These are phyloP conservation scores for Dipus sagitta DNA, from an alignment of 2,797 vertebrate species.

Conservation along the genomic window DNA sequence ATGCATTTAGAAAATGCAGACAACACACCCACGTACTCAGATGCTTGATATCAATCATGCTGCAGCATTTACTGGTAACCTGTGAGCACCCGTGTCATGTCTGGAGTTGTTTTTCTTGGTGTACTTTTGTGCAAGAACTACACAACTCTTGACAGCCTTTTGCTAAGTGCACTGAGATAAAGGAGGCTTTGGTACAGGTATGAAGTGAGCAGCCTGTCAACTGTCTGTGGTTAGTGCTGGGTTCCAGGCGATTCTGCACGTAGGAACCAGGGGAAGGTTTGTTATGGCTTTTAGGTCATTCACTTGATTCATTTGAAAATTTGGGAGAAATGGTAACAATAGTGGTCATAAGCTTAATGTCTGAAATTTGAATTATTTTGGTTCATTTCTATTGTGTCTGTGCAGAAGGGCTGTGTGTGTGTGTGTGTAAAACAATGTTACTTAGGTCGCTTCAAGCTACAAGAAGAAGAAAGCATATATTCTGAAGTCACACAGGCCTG, in stretches of 20 bases:
- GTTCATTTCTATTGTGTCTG: slow-evolving; percentile 35
- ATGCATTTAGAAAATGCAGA: neutral
- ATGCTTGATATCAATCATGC: neutral
- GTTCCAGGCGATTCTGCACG: neutral
- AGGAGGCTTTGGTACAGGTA: slow-evolving; percentile 40
- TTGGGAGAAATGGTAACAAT: slow-evolving; percentile 12
- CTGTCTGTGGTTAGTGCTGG: neutral
- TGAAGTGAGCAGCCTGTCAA: neutral
- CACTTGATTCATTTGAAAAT: slow-evolving; percentile 17
- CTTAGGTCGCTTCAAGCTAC: neutral
- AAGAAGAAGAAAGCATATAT: neutral
- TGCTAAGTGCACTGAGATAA: neutral
- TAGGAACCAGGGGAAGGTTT: neutral
- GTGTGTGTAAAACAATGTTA: neutral
- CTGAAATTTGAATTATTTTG: slow-evolving; percentile 39
- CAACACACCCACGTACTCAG: neutral
- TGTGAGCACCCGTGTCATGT: neutral
- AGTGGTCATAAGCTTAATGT: neutral
- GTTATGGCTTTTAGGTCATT: neutral
- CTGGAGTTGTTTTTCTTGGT: slow-evolving; percentile 29
- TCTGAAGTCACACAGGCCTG: neutral
- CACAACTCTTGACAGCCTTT: slow-evolving; percentile 18
- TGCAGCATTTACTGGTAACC: neutral
- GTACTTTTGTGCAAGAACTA: slow-evolving; percentile 1
- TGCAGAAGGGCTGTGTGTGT: slow-evolving; percentile 6